Evolutionary conservation across 2,888 invertebrate genomes (phyloP).

Genomic region (Brachyptera risi): DNA sequence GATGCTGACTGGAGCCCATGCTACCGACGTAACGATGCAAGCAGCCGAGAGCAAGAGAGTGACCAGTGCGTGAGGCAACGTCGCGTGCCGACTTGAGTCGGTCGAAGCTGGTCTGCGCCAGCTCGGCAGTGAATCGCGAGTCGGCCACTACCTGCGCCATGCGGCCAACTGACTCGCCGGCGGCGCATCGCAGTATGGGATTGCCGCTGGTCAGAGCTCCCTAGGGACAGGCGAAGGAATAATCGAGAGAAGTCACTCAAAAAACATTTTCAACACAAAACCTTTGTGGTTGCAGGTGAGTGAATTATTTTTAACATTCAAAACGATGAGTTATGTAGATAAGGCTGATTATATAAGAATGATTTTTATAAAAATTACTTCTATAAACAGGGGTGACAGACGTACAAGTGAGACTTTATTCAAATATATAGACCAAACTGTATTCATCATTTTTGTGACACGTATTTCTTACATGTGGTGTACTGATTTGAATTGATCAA

Average conservation of each 20-base stretch:
- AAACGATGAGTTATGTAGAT: too few relatives aligned
- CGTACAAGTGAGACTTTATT: too few relatives aligned
- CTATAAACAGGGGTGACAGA: too few relatives aligned
- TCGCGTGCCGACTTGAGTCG: constrained; percentile 81
- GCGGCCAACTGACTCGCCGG: constrained; percentile 91
- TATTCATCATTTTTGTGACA: too few relatives aligned
- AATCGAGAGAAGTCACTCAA: not conserved
- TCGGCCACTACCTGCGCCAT: constrained; percentile 87
- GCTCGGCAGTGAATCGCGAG: constrained; percentile 80
- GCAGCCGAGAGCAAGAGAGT: constrained; percentile 91
- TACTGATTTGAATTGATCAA: too few relatives aligned
- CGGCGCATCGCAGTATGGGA: constrained; percentile 83
- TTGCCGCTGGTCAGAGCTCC: constrained; percentile 70
- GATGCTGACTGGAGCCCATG: constrained; percentile 91
- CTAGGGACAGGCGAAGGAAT: constrained; percentile 40
- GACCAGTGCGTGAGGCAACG: constrained; percentile 79
- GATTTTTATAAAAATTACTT: too few relatives aligned
- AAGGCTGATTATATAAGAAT: too few relatives aligned
- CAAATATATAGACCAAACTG: too few relatives aligned
- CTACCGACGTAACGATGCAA: constrained; percentile 94
- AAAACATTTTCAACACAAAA: too few relatives aligned
- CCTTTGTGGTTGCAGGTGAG: too few relatives aligned
- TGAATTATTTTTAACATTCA: too few relatives aligned
- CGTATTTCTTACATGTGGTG: too few relatives aligned
- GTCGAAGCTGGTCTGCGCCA: constrained; percentile 87